Evolutionary conservation across 2,113 vertebrate genomes (phyloP).

Genomic region (Gobius niger): DNA sequence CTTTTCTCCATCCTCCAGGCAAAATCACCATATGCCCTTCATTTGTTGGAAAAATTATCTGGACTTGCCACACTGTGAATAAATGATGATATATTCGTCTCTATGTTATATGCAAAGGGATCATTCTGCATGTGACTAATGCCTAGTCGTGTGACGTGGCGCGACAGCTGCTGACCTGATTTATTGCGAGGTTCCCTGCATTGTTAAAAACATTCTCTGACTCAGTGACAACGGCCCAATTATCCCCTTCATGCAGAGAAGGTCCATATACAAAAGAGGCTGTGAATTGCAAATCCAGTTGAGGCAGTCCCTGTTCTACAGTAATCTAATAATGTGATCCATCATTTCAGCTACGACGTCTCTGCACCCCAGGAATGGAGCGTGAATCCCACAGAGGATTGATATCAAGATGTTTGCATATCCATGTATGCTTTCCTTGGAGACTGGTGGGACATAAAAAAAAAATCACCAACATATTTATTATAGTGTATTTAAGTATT

Average conservation of each 20-base stretch:
- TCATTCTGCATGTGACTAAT: slow-evolving; percentile 61
- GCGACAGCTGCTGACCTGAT: slow-evolving; percentile 67
- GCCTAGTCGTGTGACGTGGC: slow-evolving; percentile 55
- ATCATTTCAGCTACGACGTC: slow-evolving; percentile 60
- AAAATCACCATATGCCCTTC: slow-evolving; percentile 53
- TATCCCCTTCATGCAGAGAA: slow-evolving; percentile 64
- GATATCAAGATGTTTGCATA: slow-evolving; percentile 65
- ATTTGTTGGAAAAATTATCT: slow-evolving; percentile 38
- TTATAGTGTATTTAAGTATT: neutral
- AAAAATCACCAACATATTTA: slow-evolving; percentile 5
- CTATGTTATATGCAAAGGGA: slow-evolving; percentile 45
- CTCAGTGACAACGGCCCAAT: slow-evolving; percentile 68
- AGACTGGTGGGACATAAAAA: slow-evolving; percentile 18
- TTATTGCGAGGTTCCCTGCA: slow-evolving; percentile 61
- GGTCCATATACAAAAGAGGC: slow-evolving; percentile 51
- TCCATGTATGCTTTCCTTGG: slow-evolving; percentile 23
- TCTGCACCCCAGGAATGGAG: slow-evolving; percentile 35
- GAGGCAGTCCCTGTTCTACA: slow-evolving; percentile 46
- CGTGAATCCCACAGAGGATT: slow-evolving; percentile 56
- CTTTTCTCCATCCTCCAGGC: slow-evolving; percentile 30
- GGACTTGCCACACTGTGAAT: slow-evolving; percentile 18
- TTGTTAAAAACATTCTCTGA: slow-evolving; percentile 65
- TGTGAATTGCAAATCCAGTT: slow-evolving; percentile 71
- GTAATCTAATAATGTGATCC: slow-evolving; percentile 73
- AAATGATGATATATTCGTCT: slow-evolving; percentile 54